Conservation (phyloP, 2,113 vertebrate species). For the Drymodes brunneopygia region DNA sequence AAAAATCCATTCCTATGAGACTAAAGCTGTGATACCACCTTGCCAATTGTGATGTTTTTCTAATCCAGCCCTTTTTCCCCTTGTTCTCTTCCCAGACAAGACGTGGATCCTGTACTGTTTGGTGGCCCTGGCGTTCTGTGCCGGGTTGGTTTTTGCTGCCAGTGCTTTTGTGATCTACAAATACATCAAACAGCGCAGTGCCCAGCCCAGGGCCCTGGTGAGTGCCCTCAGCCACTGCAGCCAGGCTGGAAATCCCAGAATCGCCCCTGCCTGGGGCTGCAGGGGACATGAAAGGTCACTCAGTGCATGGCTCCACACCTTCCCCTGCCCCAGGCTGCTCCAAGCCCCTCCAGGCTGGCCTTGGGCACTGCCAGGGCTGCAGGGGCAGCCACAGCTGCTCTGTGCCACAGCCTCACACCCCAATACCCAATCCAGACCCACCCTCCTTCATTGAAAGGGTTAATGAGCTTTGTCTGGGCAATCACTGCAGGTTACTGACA, state of each 20-base stretch:
- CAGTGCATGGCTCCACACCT: fast-evolving
- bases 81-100: constrained; percentile 56
- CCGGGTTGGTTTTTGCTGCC: constrained; percentile 2
- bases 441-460: background rate
- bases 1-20: background rate
- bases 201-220: constrained; percentile 71
- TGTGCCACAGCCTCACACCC: background rate
- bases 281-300: too few species aligned
- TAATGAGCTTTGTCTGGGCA: background rate
- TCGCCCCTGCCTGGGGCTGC: background rate
- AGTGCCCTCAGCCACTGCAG: constrained; percentile 4
- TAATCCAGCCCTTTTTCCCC: background rate
- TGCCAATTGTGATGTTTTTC: background rate
- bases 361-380: background rate
- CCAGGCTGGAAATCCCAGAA: background rate
- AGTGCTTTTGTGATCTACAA: constrained; percentile 53
- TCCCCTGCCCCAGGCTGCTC: background rate
- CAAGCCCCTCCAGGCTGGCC: background rate
- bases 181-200: constrained; percentile 60
- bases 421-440: background rate
- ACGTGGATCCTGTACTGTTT: constrained; percentile 65
- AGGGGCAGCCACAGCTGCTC: background rate
- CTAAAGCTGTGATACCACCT: background rate
- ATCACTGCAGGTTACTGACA: background rate
- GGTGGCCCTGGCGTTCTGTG: background rate